Evolutionary conservation across 2,797 vertebrate species (phyloP).

Genomic region (Coregonus suidteri): DNA sequence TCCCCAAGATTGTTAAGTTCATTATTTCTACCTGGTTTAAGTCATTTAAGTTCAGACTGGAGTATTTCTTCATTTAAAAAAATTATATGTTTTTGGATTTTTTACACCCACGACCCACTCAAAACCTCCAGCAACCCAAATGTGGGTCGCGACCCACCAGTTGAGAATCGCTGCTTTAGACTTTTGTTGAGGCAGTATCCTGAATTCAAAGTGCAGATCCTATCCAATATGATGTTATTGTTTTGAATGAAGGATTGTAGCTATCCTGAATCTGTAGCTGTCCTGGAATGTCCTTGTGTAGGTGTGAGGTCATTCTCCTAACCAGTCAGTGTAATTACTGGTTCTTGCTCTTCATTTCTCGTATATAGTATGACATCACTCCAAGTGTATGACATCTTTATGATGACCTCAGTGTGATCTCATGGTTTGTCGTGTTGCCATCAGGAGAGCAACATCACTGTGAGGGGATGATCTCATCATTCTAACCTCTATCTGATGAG

Average conservation of each 20-base stretch:
- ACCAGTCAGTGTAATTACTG: background rate
- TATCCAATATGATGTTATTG: background rate
- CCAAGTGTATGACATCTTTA: background rate
- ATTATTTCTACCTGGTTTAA: too few relatives aligned
- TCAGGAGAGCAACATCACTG: too few relatives aligned
- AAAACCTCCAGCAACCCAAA: too few relatives aligned
- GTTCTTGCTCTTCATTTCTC: background rate
- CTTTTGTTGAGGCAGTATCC: too few relatives aligned
- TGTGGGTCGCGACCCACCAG: too few relatives aligned
- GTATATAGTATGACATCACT: background rate
- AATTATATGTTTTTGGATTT: too few relatives aligned
- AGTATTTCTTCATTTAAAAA: too few relatives aligned
- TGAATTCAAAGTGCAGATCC: background rate
- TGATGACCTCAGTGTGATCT: background rate
- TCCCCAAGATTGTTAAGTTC: too few relatives aligned
- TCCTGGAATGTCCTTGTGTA: background rate
- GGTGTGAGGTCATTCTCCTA: background rate
- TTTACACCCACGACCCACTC: too few relatives aligned
- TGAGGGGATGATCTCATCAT: background rate
- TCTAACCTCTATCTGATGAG: background rate
- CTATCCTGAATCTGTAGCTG: background rate
- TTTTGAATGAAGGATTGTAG: too few relatives aligned
- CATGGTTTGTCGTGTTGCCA: background rate
- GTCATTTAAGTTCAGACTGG: too few relatives aligned
- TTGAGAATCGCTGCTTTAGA: too few relatives aligned